Evolutionary conservation across 1,140 invertebrate genomes (phyloP).

Genomic region (Drosophila obscura): DNA sequence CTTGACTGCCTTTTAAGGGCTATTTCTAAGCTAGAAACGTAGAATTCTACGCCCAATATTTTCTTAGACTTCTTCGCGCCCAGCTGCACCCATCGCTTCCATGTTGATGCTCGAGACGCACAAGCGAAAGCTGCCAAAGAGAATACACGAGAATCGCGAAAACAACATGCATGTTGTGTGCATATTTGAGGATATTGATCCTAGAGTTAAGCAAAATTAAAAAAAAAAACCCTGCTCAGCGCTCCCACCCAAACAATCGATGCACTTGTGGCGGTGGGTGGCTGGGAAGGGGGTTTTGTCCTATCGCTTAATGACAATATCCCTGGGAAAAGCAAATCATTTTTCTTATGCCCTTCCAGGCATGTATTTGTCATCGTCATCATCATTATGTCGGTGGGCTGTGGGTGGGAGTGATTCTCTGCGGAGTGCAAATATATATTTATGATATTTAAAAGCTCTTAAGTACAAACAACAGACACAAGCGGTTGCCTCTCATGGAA

Average conservation of each 20-base stretch:
- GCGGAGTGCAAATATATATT: conserved; percentile 69
- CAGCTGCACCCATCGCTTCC: too few relatives aligned
- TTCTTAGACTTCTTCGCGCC: too few relatives aligned
- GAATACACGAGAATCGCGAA: not conserved
- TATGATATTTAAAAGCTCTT: conserved; percentile 83
- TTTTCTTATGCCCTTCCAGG: conserved; percentile 66
- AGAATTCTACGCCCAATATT: too few relatives aligned
- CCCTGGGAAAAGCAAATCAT: conserved; percentile 39
- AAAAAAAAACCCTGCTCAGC: conserved; percentile 5
- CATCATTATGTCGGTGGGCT: conserved; percentile 29
- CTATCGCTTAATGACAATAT: conserved; percentile 25
- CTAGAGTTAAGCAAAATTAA: too few relatives aligned
- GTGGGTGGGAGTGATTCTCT: not conserved
- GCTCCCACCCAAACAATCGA: not conserved
- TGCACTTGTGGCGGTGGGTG: not conserved
- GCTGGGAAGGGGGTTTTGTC: not conserved
- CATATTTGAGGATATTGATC: too few relatives aligned
- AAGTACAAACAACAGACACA: conserved; percentile 82
- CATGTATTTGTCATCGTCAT: conserved; percentile 79
- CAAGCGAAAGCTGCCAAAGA: not conserved
- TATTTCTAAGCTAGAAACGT: too few relatives aligned
- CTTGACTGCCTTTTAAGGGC: too few relatives aligned
- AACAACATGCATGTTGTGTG: too few relatives aligned
- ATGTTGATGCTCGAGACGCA: too few relatives aligned
- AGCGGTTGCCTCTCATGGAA: conserved; percentile 27